Conservation (phyloP, 2,888 invertebrate species). For the Lycophotia porphyrea region DNA sequence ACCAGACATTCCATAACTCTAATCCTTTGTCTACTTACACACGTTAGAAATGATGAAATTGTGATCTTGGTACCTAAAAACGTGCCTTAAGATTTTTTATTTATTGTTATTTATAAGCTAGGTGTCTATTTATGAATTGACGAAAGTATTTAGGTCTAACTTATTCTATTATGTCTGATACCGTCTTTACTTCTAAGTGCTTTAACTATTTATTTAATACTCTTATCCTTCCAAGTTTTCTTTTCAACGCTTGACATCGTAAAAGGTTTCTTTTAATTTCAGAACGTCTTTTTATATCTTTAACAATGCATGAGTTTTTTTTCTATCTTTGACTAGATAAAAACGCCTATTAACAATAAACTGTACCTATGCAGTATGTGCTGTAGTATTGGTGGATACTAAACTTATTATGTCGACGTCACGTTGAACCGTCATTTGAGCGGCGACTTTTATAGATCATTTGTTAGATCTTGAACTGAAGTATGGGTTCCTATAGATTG, state of each 20-base stretch:
- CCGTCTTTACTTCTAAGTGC: constrained; percentile 73
- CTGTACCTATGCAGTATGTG: constrained; percentile 51
- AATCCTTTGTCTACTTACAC: constrained; percentile 78
- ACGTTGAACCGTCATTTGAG: constrained; percentile 34
- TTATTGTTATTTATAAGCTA: constrained; percentile 89
- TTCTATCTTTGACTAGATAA: constrained; percentile 31
- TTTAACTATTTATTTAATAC: constrained; percentile 80
- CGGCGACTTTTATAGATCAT: constrained; percentile 67
- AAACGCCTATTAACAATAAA: constrained; percentile 35
- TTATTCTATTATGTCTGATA: constrained; percentile 78
- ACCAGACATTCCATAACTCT: constrained; percentile 87
- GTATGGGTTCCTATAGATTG: constrained; percentile 87
- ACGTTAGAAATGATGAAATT: constrained; percentile 83
- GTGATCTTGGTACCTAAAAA: constrained; percentile 89
- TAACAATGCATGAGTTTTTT: constrained; percentile 63
- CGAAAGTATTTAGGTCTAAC: constrained; percentile 82
- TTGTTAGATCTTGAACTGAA: constrained; percentile 86
- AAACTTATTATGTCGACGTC: constrained; percentile 40
- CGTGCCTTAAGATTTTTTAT: constrained; percentile 89
- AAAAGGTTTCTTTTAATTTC: constrained; percentile 37
- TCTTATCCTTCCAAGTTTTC: constrained; percentile 66
- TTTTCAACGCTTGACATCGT: constrained; percentile 69
- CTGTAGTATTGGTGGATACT: constrained; percentile 44
- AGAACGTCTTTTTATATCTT: constrained; percentile 58
- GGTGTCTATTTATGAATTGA: constrained; percentile 87